These are phyloP conservation scores for Oceanites oceanicus DNA, from an alignment of 2,113 vertebrate species.

Conservation along the genomic window DNA sequence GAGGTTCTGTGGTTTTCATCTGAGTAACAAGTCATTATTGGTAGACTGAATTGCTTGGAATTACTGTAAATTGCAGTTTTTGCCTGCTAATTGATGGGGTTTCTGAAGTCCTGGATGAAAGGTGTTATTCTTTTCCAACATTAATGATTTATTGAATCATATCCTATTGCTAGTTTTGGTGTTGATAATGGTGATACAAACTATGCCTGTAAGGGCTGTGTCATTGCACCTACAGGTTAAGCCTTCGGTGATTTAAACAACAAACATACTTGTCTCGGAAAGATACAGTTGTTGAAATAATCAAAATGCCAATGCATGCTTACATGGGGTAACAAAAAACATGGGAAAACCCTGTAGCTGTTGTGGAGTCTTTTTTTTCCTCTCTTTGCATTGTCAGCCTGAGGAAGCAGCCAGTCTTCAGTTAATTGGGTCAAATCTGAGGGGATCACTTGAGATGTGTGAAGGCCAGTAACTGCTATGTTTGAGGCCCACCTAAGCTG, in stretches of 20 bases:
- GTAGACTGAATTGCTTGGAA: background rate
- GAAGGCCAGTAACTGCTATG: background rate
- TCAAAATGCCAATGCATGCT: background rate
- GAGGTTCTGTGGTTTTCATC: constrained; percentile 1
- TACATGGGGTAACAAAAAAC: background rate
- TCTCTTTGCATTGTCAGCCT: background rate
- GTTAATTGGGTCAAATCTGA: background rate
- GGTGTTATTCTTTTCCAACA: background rate
- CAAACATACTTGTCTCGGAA: background rate
- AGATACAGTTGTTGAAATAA: background rate
- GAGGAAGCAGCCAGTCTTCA: background rate
- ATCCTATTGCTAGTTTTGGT: background rate
- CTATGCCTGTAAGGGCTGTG: background rate
- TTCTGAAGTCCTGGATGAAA: background rate
- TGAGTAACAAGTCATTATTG: constrained; percentile 16
- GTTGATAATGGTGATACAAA: background rate
- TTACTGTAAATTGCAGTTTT: constrained; percentile 28
- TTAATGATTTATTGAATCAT: background rate
- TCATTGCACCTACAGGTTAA: background rate
- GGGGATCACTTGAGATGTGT: background rate
- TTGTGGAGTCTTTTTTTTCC: background rate
- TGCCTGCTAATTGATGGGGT: background rate
- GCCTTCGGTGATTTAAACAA: background rate
- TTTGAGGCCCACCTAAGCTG: background rate
- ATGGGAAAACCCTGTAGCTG: background rate